Conservation (phyloP, 2,113 vertebrate genomes). For the Pseudorectes ferrugineus region DNA sequence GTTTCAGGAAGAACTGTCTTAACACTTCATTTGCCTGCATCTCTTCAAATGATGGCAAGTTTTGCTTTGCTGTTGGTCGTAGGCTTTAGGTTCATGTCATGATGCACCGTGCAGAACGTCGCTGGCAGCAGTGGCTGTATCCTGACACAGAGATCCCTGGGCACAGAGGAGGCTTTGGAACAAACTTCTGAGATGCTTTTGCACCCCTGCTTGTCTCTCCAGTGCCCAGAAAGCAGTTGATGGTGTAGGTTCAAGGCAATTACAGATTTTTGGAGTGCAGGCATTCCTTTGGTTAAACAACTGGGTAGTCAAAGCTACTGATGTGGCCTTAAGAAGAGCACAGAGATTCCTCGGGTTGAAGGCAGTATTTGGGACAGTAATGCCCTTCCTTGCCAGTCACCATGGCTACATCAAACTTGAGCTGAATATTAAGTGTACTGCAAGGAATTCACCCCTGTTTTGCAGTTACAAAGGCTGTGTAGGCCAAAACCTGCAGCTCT, state of each 20-base stretch:
- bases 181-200: neutral
- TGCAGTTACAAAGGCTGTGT: neutral
- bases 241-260: neutral
- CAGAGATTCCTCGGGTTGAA: neutral
- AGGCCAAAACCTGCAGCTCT: neutral
- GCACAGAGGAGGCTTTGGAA: neutral
- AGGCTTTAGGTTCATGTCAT: neutral
- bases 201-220: neutral
- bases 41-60: neutral
- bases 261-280: neutral
- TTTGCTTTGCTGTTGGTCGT: neutral
- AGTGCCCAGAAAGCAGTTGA: neutral
- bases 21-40: neutral
- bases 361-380: neutral
- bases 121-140: neutral
- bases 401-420: constrained; percentile 35
- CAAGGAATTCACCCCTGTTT: neutral
- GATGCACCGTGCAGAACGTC: fast-evolving
- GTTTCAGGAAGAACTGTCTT: neutral
- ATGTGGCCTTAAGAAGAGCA: neutral
- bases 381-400: constrained; percentile 36
- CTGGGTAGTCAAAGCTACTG: neutral
- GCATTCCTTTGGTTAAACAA: neutral
- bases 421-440: constrained; percentile 31
- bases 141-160: fast-evolving